Evolutionary conservation across 2,888 invertebrate species (phyloP).

Genomic region (Congeria kusceri): DNA sequence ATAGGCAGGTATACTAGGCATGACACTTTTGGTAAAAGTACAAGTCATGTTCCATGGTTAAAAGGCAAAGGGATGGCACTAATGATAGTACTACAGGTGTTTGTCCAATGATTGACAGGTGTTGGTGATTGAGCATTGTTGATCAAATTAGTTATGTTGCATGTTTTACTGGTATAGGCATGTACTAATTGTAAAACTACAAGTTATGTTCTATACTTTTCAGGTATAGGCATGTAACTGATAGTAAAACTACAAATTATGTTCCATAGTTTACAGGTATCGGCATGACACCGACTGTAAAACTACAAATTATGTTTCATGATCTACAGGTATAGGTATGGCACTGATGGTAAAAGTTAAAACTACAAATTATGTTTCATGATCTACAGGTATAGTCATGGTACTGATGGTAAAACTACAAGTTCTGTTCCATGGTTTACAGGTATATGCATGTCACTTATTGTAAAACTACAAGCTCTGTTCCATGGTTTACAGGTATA

Average conservation of each 20-base stretch:
- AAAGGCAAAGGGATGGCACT: background rate
- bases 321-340: background rate
- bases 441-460: background rate
- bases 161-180: background rate
- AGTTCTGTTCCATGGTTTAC: too few species aligned
- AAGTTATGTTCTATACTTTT: background rate
- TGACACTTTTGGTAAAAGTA: background rate
- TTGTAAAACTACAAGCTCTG: background rate
- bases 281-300: background rate
- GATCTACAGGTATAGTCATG: background rate
- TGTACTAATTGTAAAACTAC: background rate
- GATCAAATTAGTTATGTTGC: background rate
- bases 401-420: background rate
- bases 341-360: conserved; percentile 89
- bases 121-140: background rate
- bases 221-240: background rate
- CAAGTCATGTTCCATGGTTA: too few species aligned
- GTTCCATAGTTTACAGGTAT: background rate
- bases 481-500: background rate
- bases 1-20: background rate
- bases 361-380: background rate
- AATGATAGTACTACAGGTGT: background rate
- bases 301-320: background rate
- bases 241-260: background rate
- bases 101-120: background rate